phyloP scores from a whole-genome alignment of 1,140 invertebrate species.

The Drosophila truncata region DNA sequence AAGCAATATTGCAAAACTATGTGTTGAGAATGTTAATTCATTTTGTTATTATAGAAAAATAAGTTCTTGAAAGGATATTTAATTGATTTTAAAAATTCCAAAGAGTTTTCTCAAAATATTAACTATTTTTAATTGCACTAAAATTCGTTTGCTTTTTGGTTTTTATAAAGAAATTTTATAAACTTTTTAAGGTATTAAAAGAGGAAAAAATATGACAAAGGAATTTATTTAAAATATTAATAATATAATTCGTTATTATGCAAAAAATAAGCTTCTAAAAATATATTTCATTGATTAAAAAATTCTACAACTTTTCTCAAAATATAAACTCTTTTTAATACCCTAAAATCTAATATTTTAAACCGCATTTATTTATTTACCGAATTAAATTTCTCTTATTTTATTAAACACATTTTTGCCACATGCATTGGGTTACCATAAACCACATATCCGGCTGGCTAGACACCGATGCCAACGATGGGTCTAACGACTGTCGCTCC shows the following conservation, averaged over 20 bases:
- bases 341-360: not conserved
- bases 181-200: too few species aligned
- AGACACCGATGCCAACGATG: constrained; percentile 30
- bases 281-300: not conserved
- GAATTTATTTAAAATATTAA: not conserved
- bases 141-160: too few species aligned
- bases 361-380: not conserved
- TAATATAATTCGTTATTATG: not conserved
- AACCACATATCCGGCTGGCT: constrained; percentile 52
- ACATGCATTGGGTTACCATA: not conserved
- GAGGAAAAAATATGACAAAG: too few species aligned
- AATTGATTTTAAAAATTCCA: too few species aligned
- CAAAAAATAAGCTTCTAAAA: too few species aligned
- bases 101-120: too few species aligned
- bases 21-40: too few species aligned
- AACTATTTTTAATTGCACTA: too few species aligned
- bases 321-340: not conserved
- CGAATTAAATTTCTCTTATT: not conserved
- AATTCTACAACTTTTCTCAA: not conserved
- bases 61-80: too few species aligned
- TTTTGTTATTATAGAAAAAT: too few species aligned
- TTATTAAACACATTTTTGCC: not conserved
- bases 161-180: too few species aligned
- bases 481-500: constrained; percentile 16
- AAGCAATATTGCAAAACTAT: too few species aligned